Base-by-base conservation (phyloP, 2,888 invertebrate genomes). In the Trachelus stipa region DNA sequence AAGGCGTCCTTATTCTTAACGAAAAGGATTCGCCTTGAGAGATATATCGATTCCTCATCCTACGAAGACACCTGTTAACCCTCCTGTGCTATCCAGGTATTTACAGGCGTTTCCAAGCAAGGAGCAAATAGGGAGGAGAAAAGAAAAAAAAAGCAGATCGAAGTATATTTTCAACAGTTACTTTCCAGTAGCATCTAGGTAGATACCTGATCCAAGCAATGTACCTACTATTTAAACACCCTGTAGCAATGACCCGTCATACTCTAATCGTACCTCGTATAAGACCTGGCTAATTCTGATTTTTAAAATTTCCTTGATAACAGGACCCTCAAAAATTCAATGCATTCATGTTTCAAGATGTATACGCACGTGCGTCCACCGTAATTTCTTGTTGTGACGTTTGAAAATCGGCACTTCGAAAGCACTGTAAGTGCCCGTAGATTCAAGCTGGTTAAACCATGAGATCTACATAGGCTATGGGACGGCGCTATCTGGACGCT, bases 401-500 rank as follows among this genome's bases (percentile, higher is more conserved):
- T 9, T 56, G 23, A 23, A 56, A 56, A 56, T 40, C 40, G 15
- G 15, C 15, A 40, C 23, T 56, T 56, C 23, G 23, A 23, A 15
- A 23, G 40, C 40, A 40, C 40, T 9, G 23, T 6, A 6, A 9
- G 23, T 56, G 2, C 56, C 56, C 56, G 9, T 23, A 56, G 23
- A 56, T 56, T 56, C 6, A 9, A 9, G 9, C 56, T 23, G 23
- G 56, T 9, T 23, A 6, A 56, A 9, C 56, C 56, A 40, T 0
- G 56, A 23, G 56, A 56, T 23, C 56, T 56, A 1, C 56, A 23
- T 23, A 56, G 56, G 56, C 56, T 56, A 56, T 6, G 23, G 56
- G 56, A 9, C 78, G 77, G 80, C 82, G 79, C 84, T 85, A 84
- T 84, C 86, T 81, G 85, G 85, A 84, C 79, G 82, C 85, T 87